Evolutionary conservation across 1,140 invertebrate genomes (phyloP), one percentile per base, ranked within the genome.

Genomic region (Ceratina australensis): DNA sequence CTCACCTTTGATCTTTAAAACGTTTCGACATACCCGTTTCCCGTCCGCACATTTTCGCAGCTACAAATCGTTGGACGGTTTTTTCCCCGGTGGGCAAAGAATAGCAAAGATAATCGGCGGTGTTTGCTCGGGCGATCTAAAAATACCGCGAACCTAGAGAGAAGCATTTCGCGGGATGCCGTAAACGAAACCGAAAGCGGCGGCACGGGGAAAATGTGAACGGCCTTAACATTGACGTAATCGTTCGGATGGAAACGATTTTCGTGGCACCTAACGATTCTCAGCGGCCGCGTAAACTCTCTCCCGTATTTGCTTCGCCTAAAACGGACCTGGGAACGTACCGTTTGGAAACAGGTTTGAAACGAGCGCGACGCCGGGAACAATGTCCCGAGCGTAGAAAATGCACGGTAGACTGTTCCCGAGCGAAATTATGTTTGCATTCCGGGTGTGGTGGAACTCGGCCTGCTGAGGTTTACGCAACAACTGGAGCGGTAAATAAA

Each of bases 211-310:
- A 54, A 10, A 33, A 42, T 22, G 1, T 24, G 33, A 26, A 63
- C 69, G 26, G 0, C 59, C 54, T 24, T 65, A 65, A 49, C 20
- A 65, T 65, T 49, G n/a, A 57, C 54, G 26, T 22, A 33, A 59
- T 12, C 16, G 26, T 26, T n/a, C 10, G 7, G 18, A 22, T n/a
- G 3, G 26, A n/a, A 64, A 42, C n/a, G n/a, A 64, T 64, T 60
- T 60, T 71, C 33, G 8, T 49, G 33, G 2, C 10, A 18, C 3
- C 47, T 3, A 20, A 28, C 47, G n/a, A 50, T 49, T 42, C 10
- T 42, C 33, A 8, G 33, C 33, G 5, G 5, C 33, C 33, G 5
- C 33, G 33, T 10, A 0, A 7, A 42, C 33, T 42, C 33, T 42
- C 33, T 42, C 33, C 8, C 5, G 33, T 42, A n/a, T n/a, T n/a